phyloP scores from a whole-genome alignment of 1,140 invertebrate genomes.

The Procambarus clarkii region DNA sequence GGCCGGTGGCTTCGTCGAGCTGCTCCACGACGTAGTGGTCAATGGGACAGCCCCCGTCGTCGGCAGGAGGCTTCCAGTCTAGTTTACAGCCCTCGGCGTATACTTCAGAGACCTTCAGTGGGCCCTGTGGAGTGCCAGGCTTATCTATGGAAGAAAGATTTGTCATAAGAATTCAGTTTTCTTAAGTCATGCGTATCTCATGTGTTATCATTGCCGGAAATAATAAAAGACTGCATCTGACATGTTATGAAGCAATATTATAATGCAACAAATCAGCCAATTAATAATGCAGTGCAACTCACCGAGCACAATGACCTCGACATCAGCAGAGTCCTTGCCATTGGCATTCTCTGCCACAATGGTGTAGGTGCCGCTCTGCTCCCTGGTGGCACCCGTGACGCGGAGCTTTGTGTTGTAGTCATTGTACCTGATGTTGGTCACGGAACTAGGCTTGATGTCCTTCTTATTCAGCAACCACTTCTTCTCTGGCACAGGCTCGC shows the following conservation, averaged over 20 bases:
- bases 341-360: slow-evolving; percentile 94
- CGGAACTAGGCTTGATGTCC: slow-evolving; percentile 81
- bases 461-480: slow-evolving; percentile 88
- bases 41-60: slow-evolving; percentile 92
- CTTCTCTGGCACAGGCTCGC: slow-evolving; percentile 92
- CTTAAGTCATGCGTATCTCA: not conserved
- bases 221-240: no score
- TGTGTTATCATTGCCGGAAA: no score
- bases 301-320: slow-evolving; percentile 93
- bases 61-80: slow-evolving; percentile 91
- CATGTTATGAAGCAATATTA: no score
- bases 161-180: not conserved
- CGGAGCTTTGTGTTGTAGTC: slow-evolving; percentile 94
- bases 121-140: slow-evolving; percentile 92
- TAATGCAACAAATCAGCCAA: no score
- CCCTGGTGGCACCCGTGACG: slow-evolving; percentile 88
- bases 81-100: slow-evolving; percentile 90
- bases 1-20: slow-evolving; percentile 92
- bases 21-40: slow-evolving; percentile 96
- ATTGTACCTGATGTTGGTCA: slow-evolving; percentile 74
- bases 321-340: slow-evolving; percentile 92
- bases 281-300: slow-evolving; percentile 71
- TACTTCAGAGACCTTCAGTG: slow-evolving; percentile 90
- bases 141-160: slow-evolving; percentile 80
- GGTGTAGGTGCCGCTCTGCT: slow-evolving; percentile 93